Evolutionary conservation across 2,113 vertebrate genomes (phyloP), one percentile per base, ranked within the genome.

Genomic region (Terrapene triunguis): DNA sequence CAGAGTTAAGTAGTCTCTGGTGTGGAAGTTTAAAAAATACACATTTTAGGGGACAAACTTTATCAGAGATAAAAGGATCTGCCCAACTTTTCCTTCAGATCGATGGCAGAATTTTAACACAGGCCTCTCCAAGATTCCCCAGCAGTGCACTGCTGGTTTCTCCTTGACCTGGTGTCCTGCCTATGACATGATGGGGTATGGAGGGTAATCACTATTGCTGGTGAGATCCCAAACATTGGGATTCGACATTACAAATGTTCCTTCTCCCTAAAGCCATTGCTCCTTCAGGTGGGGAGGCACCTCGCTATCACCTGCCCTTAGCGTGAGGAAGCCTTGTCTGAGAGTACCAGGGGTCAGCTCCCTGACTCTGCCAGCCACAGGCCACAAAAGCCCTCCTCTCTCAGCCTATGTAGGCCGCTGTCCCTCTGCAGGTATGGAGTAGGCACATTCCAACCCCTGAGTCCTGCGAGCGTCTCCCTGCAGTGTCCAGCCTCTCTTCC

Each of bases 251-350:
- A 76, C 6, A 21, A 29, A 10, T 59, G 32, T 76, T 90, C 25
- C 69, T 91, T 85, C 22, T 53, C 53, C 82, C 91, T 65, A 47
- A 24, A 14, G 59, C 59, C 59, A 47, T 12, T 88, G 87, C 53
- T 92, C 8, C 38, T 85, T 89, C 5, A 65, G 91, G 50, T 92
- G 94, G 89, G 88, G 78, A 50, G n/a, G 22, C 42, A 80, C 17
- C 12, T 17, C 4, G 27, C 57, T 59, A 29, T 12, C 27, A 29
- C 27, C 27, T 29, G 27, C 27, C 57, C 57, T 29, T 59, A 11
- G 27, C 11, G 5, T 29, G 57, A 59, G 57, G 27, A 32, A 59
- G 57, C 27, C 27, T 29, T 29, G 57, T 59, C 27, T 32, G 27
- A 27, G 27, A 29, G 11, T 59, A 27, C 57, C 25, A 32, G 25